These are phyloP conservation scores for Dendrolimus houi DNA, from an alignment of 2,888 invertebrate species.

Conservation along the genomic window DNA sequence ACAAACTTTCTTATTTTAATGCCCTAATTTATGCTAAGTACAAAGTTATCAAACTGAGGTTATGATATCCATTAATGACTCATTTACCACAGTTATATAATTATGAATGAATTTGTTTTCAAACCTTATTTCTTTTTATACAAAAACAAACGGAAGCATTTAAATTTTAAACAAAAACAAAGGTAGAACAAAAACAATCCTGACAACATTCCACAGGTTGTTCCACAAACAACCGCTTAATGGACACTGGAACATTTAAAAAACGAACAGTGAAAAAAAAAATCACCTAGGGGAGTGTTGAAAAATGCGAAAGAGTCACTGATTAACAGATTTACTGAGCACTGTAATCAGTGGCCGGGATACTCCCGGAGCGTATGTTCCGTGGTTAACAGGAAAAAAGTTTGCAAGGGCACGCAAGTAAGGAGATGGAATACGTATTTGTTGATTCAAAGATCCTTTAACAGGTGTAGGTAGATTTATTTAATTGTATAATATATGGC, in stretches of 20 bases:
- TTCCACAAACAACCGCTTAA: conserved; percentile 40
- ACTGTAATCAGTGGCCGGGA: conserved; percentile 34
- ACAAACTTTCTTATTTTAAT: too few relatives aligned
- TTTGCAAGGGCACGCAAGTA: conserved; percentile 11
- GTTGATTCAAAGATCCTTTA: too few relatives aligned
- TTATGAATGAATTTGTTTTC: too few relatives aligned
- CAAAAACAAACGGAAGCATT: too few relatives aligned
- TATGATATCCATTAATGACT: too few relatives aligned
- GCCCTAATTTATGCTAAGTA: too few relatives aligned
- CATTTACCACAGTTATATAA: too few relatives aligned
- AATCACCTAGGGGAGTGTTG: not conserved
- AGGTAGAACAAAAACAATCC: not conserved
- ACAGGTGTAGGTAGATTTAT: too few relatives aligned
- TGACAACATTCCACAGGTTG: not conserved
- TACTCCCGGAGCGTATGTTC: conserved; percentile 25
- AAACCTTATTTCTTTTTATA: too few relatives aligned
- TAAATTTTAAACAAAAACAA: too few relatives aligned
- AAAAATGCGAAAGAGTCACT: conserved; percentile 31
- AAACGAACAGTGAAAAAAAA: conserved; percentile 13
- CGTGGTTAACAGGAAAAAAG: conserved; percentile 25
- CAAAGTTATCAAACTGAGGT: too few relatives aligned
- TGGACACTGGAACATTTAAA: conserved; percentile 28
- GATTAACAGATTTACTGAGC: conserved; percentile 43
- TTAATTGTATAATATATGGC: too few relatives aligned
- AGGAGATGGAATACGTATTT: conserved; percentile 27